These are phyloP conservation scores for Semicossyphus pulcher DNA, from an alignment of 2,113 vertebrate genomes.

Conservation along the genomic window DNA sequence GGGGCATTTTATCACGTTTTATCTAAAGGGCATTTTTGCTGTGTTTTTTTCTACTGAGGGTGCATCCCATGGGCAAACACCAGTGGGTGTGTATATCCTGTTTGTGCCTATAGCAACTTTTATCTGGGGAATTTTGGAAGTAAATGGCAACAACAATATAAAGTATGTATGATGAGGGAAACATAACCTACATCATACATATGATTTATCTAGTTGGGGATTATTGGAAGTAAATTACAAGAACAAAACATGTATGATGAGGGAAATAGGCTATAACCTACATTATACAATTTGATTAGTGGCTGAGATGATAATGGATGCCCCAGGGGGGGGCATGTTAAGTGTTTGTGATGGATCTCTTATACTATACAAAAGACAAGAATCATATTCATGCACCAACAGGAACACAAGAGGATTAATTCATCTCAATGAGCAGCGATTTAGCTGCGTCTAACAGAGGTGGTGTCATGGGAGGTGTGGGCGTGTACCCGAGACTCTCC, in stretches of 20 bases:
- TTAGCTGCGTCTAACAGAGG: constrained; percentile 9
- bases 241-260: not conserved
- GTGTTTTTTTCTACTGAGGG: too few relatives aligned
- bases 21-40: too few relatives aligned
- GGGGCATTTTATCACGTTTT: too few relatives aligned
- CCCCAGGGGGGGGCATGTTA: not conserved
- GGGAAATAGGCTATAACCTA: too few relatives aligned
- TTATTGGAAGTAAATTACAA: not conserved
- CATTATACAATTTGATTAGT: not conserved
- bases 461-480: constrained; percentile 28
- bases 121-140: too few relatives aligned
- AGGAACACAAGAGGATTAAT: not conserved
- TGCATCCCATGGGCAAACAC: too few relatives aligned
- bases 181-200: too few relatives aligned
- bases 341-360: not conserved
- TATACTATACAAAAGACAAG: not conserved
- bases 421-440: not conserved
- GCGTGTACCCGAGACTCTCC: constrained; percentile 42
- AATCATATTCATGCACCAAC: constrained; percentile 4
- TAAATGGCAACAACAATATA: not conserved
- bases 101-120: too few relatives aligned
- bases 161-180: too few relatives aligned
- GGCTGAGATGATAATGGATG: not conserved
- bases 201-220: too few relatives aligned
- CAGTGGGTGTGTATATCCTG: too few relatives aligned